Conservation (phyloP, 2,888 invertebrate species). For the Leptopilina syphax region DNA sequence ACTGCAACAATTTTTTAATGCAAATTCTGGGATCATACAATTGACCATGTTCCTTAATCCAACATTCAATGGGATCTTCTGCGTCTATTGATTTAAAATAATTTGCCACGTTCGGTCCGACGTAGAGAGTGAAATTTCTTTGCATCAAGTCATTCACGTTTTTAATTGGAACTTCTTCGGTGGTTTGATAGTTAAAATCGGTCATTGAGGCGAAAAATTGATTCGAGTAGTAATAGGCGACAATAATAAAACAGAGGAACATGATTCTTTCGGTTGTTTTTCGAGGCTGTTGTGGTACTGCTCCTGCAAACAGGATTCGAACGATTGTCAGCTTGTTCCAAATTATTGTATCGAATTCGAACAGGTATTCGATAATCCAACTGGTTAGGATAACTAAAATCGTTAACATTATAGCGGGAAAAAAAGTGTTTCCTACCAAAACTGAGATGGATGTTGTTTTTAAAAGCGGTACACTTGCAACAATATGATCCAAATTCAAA, state of each 20-base stretch:
- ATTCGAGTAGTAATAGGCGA: not conserved
- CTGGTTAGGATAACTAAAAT: not conserved
- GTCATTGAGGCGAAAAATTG: not conserved
- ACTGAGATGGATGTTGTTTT: not conserved
- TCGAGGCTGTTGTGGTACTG: not conserved
- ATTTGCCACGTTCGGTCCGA: too few relatives aligned
- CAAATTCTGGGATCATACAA: too few relatives aligned
- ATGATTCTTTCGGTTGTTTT: not conserved
- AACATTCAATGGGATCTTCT: too few relatives aligned
- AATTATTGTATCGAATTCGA: not conserved
- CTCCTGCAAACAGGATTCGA: not conserved
- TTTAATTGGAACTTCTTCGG: not conserved
- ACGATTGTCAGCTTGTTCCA: not conserved
- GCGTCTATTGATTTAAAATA: too few relatives aligned
- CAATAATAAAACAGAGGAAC: not conserved
- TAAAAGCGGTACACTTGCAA: not conserved
- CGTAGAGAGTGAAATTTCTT: too few relatives aligned
- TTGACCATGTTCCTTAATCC: too few relatives aligned
- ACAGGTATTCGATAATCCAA: not conserved
- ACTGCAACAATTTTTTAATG: too few relatives aligned
- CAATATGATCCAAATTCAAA: not conserved
- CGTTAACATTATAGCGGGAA: not conserved
- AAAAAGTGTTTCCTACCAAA: not conserved
- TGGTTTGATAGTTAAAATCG: not conserved
- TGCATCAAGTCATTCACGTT: not conserved